A percentile compares a stretch with the other conserved stretches of the same genome.
Evolutionary conservation across 2,888 invertebrate genomes (phyloP).

Genomic region (Taenaris catops): DNA sequence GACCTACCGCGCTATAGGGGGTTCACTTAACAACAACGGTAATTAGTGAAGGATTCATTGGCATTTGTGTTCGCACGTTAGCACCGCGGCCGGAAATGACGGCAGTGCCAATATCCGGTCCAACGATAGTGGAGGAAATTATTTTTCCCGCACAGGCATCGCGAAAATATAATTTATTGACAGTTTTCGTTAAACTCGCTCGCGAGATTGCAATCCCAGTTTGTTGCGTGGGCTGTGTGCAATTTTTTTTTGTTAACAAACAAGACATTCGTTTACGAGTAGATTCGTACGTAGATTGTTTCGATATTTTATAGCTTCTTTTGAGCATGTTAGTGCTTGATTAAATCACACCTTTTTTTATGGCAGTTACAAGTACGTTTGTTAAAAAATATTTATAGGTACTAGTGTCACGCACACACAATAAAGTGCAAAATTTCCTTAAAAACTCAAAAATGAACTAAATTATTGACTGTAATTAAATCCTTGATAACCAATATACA

Average conservation of each 20-base stretch:
- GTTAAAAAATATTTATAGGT: background rate
- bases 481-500: too few species aligned
- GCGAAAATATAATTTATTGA: slow-evolving; percentile 25
- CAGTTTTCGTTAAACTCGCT: slow-evolving; percentile 25
- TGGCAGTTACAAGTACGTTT: background rate
- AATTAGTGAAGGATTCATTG: slow-evolving; percentile 18
- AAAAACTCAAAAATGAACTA: too few species aligned
- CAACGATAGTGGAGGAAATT: slow-evolving; percentile 25
- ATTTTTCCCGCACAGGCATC: slow-evolving; percentile 21
- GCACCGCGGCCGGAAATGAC: slow-evolving; percentile 55
- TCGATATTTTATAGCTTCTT: too few species aligned
- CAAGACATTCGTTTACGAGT: too few species aligned
- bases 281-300: too few species aligned
- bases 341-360: too few species aligned
- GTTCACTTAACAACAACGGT: slow-evolving; percentile 4
- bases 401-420: too few species aligned
- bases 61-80: slow-evolving; percentile 30
- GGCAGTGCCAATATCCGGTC: slow-evolving; percentile 60
- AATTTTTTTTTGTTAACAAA: too few species aligned
- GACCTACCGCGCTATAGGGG: too few species aligned
- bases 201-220: slow-evolving; percentile 11
- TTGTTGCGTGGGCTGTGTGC: slow-evolving; percentile 3
- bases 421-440: too few species aligned
- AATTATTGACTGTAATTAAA: too few species aligned
- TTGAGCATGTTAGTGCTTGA: too few species aligned